phyloP scores from a whole-genome alignment of 1,140 invertebrate genomes.

The Asbolus verrucosus region DNA sequence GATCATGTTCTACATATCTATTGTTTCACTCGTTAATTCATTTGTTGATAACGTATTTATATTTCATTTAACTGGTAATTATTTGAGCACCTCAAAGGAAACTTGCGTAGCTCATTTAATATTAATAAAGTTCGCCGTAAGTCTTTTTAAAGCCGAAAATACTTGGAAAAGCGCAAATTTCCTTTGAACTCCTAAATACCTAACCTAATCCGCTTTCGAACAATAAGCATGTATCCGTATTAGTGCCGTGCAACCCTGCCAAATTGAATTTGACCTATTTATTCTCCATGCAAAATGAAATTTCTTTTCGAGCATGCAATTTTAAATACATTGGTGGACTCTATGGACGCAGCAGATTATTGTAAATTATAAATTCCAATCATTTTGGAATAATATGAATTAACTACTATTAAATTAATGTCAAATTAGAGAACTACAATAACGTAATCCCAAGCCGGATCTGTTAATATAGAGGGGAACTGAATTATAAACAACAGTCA shows the following conservation, averaged over 20 bases:
- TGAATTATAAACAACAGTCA: slow-evolving; percentile 34
- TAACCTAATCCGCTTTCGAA: background rate
- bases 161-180: slow-evolving; percentile 12
- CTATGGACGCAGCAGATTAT: background rate
- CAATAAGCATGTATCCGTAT: background rate
- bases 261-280: background rate
- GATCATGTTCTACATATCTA: too few species aligned
- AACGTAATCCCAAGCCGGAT: slow-evolving; percentile 35
- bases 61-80: background rate
- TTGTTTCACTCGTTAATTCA: too few species aligned
- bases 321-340: slow-evolving; percentile 10
- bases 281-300: background rate
- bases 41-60: background rate
- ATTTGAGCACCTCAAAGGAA: background rate
- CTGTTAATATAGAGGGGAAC: slow-evolving; percentile 23
- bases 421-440: slow-evolving; percentile 33
- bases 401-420: slow-evolving; percentile 35
- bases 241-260: background rate
- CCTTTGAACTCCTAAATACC: slow-evolving; percentile 21
- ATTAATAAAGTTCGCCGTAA: background rate
- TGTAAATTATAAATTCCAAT: slow-evolving; percentile 34
- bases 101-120: slow-evolving; percentile 13
- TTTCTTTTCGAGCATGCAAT: too few species aligned
- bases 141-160: slow-evolving; percentile 1
- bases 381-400: slow-evolving; percentile 12